These are phyloP conservation scores for Corydoras sp. DNA, from an alignment of 2,113 vertebrate genomes.

Conservation along the genomic window DNA sequence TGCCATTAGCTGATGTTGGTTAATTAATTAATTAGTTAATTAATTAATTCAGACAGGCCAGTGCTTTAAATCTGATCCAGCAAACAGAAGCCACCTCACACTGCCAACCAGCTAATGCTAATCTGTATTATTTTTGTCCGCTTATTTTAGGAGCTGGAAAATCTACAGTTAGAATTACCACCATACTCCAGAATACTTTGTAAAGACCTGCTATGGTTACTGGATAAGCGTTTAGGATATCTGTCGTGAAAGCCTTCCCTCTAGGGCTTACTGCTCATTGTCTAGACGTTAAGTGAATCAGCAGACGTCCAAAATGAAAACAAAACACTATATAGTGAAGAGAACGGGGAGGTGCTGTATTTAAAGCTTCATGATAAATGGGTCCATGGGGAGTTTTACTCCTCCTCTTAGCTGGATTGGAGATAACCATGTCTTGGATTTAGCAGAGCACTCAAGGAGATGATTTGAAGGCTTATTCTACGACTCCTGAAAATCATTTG, in stretches of 20 bases:
- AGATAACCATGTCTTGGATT: neutral
- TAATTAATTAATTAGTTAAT: too few species aligned
- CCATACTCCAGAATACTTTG: neutral
- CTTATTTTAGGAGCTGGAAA: too few species aligned
- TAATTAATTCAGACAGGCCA: too few species aligned
- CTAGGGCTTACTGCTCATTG: neutral
- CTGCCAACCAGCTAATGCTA: too few species aligned
- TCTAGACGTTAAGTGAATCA: constrained; percentile 1
- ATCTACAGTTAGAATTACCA: too few species aligned
- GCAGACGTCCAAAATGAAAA: constrained; percentile 8
- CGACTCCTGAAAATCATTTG: neutral
- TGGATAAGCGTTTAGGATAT: constrained; percentile 3
- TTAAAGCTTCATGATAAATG: constrained; percentile 46
- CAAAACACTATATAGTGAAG: neutral
- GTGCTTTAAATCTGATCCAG: too few species aligned
- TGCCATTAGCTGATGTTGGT: too few species aligned
- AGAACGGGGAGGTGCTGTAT: neutral
- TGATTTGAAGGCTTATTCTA: neutral
- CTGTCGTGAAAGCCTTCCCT: neutral
- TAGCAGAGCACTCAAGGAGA: neutral
- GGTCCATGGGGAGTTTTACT: constrained; percentile 16
- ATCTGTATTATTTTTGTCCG: too few species aligned
- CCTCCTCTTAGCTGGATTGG: constrained; percentile 30
- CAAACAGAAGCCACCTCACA: too few species aligned
- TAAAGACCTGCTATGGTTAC: constrained; percentile 3